Evolutionary conservation across 2,797 vertebrate genomes (phyloP).

Genomic region (Tolypeutes matacus): DNA sequence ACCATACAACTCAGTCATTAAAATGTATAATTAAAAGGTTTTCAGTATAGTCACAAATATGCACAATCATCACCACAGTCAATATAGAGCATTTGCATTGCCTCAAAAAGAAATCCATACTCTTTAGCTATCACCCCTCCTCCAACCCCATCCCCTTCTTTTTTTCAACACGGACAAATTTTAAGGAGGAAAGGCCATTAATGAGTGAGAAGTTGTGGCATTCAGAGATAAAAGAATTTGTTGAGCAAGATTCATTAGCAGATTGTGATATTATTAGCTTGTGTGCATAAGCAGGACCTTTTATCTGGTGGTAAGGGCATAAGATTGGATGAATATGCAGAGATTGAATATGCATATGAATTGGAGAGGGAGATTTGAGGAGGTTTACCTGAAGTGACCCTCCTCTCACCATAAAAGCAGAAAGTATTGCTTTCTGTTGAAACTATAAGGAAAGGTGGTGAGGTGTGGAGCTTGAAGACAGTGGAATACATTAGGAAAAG

Average conservation of each 20-base stretch:
- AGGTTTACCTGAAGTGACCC: not conserved
- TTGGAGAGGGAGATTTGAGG: not conserved
- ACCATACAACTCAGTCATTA: no score
- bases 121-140: not conserved
- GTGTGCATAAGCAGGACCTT: fast-evolving
- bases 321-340: not conserved
- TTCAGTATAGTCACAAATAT: no score
- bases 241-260: not conserved
- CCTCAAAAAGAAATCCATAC: no score
- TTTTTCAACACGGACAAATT: not conserved
- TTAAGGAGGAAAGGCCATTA: not conserved
- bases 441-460: not conserved
- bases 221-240: not conserved
- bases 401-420: not conserved
- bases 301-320: not conserved
- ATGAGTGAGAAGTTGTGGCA: not conserved
- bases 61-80: no score
- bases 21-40: no score
- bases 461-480: not conserved
- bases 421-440: not conserved
- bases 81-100: no score
- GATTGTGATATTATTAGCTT: not conserved
- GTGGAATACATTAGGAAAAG: not conserved
- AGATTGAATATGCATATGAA: not conserved
- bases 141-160: not conserved